These are phyloP conservation scores for Zelleria hepariella DNA, from an alignment of 2,888 invertebrate genomes.

Conservation along the genomic window DNA sequence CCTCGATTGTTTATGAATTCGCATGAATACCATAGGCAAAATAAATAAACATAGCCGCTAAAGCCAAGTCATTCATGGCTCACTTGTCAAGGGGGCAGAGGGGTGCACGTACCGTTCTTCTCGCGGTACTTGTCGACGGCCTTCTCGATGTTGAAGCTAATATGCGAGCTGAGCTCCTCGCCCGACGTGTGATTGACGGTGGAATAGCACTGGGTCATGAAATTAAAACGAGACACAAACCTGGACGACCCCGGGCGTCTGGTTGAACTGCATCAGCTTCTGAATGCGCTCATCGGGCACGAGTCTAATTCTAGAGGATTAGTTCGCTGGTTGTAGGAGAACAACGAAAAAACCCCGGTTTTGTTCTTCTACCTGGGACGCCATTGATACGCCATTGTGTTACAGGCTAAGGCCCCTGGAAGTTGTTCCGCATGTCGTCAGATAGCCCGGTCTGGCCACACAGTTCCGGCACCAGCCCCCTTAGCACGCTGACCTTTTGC, in stretches of 20 bases:
- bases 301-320: too few relatives aligned
- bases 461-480: slow-evolving; percentile 89
- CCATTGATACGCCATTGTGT: too few relatives aligned
- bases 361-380: too few relatives aligned
- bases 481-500: too few relatives aligned
- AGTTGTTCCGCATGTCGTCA: slow-evolving; percentile 76
- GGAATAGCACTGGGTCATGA: slow-evolving; percentile 79
- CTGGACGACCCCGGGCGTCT: slow-evolving; percentile 47
- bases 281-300: slow-evolving; percentile 76
- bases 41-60: too few relatives aligned
- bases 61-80: too few relatives aligned
- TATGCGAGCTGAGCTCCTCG: slow-evolving; percentile 82
- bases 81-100: too few relatives aligned
- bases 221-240: too few relatives aligned
- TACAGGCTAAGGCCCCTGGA: slow-evolving; percentile 74
- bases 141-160: slow-evolving; percentile 74
- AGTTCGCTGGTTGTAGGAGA: too few relatives aligned
- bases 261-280: slow-evolving; percentile 76
- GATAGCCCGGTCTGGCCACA: slow-evolving; percentile 87
- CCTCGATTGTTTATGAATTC: too few relatives aligned
- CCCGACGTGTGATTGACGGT: slow-evolving; percentile 80
- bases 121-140: slow-evolving; percentile 65
- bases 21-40: too few relatives aligned
- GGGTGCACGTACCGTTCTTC: slow-evolving; percentile 42
- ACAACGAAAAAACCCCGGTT: too few relatives aligned